phyloP scores from a whole-genome alignment of 92 coral and sea anemone species.

The Epizoanthus scotinus region DNA sequence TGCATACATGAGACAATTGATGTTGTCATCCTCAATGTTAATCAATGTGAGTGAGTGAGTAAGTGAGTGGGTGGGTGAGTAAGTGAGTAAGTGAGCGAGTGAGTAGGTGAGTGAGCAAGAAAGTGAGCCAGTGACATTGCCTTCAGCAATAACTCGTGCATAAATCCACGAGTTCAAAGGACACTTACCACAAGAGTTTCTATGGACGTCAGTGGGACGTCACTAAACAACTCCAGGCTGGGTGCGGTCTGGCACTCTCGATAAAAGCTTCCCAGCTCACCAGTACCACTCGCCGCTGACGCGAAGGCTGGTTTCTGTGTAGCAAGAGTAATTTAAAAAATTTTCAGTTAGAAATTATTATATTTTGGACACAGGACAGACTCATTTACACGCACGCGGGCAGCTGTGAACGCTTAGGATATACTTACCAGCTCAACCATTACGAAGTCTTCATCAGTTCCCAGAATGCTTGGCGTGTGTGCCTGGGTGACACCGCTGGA shows the following conservation, averaged over 20 bases:
- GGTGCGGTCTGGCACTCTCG: slow-evolving; percentile 98
- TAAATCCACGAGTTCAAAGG: background rate
- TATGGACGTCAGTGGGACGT: slow-evolving; percentile 50
- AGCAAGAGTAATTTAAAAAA: background rate
- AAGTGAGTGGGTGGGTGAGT: too few species aligned
- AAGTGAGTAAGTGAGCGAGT: too few species aligned
- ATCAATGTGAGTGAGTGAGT: background rate
- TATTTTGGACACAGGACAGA: too few species aligned
- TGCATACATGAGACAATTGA: too few species aligned
- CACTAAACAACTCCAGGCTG: slow-evolving; percentile 72
- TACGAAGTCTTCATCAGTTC: slow-evolving; percentile 88
- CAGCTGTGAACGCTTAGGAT: background rate
- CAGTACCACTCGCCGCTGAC: slow-evolving; percentile 65
- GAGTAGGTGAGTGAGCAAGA: too few species aligned
- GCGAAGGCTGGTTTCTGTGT: slow-evolving; percentile 96
- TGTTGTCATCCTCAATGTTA: too few species aligned
- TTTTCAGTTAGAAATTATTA: too few species aligned
- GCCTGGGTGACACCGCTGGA: slow-evolving; percentile 26
- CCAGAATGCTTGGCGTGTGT: slow-evolving; percentile 66
- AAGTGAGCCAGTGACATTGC: background rate
- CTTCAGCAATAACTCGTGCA: too few species aligned
- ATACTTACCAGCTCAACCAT: slow-evolving; percentile 89
- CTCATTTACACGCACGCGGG: background rate
- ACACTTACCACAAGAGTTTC: slow-evolving; percentile 76
- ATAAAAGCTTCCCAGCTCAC: slow-evolving; percentile 91